Evolutionary conservation across 2,797 vertebrate species (phyloP).

Genomic region (Phalloptychus januarius): DNA sequence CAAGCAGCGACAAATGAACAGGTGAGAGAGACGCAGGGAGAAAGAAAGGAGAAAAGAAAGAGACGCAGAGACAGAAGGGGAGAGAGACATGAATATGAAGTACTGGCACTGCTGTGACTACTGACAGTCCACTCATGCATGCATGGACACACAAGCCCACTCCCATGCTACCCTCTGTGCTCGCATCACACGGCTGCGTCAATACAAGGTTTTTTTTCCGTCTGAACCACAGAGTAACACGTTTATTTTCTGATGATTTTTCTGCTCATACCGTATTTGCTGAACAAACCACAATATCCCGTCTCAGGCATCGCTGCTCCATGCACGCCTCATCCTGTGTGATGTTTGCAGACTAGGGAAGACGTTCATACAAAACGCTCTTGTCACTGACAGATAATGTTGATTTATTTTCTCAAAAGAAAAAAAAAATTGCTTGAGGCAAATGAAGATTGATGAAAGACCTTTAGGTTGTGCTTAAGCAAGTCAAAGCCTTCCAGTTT

Average conservation of each 20-base stretch:
- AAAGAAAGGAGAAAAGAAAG: conserved; percentile 33
- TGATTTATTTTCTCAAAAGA: neutral
- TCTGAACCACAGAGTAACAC: neutral
- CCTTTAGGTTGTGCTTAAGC: neutral
- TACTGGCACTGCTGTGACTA: conserved; percentile 59
- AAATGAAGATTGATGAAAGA: neutral
- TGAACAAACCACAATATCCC: neutral
- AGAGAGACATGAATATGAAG: conserved; percentile 71
- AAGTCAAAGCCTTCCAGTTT: neutral
- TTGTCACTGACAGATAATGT: conserved; percentile 1
- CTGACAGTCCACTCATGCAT: conserved; percentile 68
- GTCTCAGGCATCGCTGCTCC: neutral
- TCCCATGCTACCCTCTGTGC: conserved; percentile 14
- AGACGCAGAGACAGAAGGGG: conserved; percentile 43
- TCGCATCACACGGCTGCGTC: neutral
- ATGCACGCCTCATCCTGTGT: neutral
- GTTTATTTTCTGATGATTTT: neutral
- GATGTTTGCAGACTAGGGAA: neutral
- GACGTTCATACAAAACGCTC: neutral
- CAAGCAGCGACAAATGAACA: conserved; percentile 83
- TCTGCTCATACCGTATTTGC: neutral
- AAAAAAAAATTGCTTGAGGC: neutral
- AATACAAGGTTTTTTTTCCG: neutral
- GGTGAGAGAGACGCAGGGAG: conserved; percentile 73
- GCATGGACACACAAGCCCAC: conserved; percentile 58